Evolutionary conservation across 64 coral and sea anemone species (phyloP).

Genomic region (Anthopleura sola): DNA sequence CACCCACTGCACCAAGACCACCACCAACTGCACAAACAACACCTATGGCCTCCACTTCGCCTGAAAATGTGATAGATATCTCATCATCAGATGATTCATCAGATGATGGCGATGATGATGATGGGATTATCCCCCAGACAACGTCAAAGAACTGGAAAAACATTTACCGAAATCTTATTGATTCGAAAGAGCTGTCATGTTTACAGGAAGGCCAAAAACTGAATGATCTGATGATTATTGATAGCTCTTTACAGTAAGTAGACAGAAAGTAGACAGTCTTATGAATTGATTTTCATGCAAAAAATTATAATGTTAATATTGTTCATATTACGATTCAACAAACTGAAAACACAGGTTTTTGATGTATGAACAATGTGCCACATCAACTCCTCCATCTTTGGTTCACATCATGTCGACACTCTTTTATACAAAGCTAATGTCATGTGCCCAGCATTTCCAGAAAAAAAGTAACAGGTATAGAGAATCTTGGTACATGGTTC

Average conservation of each 20-base stretch:
- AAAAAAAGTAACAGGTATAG: slow-evolving; percentile 2
- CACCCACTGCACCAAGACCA: too few species aligned
- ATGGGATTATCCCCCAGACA: not conserved
- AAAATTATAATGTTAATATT: not conserved
- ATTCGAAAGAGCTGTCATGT: too few species aligned
- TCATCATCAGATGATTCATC: slow-evolving; percentile 4
- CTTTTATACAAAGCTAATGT: not conserved
- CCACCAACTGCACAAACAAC: not conserved
- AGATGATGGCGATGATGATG: too few species aligned
- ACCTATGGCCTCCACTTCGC: not conserved
- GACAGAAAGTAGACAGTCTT: not conserved
- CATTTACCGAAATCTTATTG: too few species aligned
- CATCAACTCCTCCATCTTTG: not conserved
- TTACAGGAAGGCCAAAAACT: slow-evolving; percentile 9
- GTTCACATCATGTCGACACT: not conserved
- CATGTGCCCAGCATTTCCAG: not conserved
- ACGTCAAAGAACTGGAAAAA: slow-evolving; percentile 3
- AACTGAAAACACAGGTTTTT: not conserved
- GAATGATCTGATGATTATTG: slow-evolving; percentile 13
- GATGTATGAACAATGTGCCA: not conserved
- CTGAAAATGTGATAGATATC: not conserved
- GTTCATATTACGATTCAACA: not conserved
- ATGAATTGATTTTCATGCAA: not conserved
- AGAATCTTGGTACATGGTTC: not conserved
- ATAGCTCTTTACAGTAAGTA: slow-evolving; percentile 3